Evolutionary conservation across 2,888 invertebrate species (phyloP), one percentile per base, ranked within the genome.

Genomic region (Steinernema scapterisci): DNA sequence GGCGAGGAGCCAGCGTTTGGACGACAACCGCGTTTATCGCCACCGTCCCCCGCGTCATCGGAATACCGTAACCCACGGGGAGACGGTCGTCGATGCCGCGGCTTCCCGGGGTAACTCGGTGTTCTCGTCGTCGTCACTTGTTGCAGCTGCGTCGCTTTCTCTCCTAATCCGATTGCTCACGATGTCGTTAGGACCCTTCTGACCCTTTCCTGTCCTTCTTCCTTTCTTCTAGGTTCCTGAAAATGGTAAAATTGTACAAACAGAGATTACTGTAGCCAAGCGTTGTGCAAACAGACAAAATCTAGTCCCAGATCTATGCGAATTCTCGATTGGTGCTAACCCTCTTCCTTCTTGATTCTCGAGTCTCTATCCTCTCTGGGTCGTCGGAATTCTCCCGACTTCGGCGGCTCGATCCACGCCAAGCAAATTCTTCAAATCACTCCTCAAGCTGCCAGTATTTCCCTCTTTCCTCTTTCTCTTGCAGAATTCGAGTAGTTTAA

Each of bases 361-460:
- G n/a, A 11, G 48, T 48, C 13, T n/a, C 48, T 48, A 19, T 48
- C 16, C 48, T n/a, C 16, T 48, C 9, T 38, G 3, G 38, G 38
- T 38, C 38, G 19, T 19, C 48, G 48, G 16, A 3, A 16, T 7
- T 13, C 48, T 48, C 19, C 48, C n/a, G n/a, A n/a, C n/a, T n/a
- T n/a, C n/a, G n/a, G n/a, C n/a, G n/a, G n/a, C n/a, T n/a, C n/a
- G n/a, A n/a, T 54, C 54, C 19, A 48, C 19, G 48, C n/a, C 19
- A 48, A 54, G 23, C 25, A 25, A 54, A 9, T 54, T 54, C 13
- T 54, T 54, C 54, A 54, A 54, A 54, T 54, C 54, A 54, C 54
- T 54, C 54, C 25, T 54, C 54, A 54, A 54, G 54, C 54, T 54
- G 54, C 54, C 54, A 54, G 54, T 54, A 25, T 54, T 54, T 25